Base-by-base conservation (phyloP, 2,888 invertebrate species). In the Maniola hyperantus region DNA sequence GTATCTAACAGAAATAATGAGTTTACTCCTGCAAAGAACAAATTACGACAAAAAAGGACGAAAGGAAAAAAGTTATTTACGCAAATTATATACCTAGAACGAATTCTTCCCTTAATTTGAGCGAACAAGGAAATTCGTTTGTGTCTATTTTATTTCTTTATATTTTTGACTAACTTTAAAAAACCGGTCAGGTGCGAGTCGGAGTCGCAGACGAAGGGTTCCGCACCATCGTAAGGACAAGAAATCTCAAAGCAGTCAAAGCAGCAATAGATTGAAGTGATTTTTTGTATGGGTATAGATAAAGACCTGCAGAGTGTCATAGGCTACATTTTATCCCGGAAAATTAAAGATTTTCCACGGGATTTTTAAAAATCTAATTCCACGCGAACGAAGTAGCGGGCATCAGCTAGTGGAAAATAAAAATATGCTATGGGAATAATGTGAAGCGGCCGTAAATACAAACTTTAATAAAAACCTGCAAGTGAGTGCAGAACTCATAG, bases 11-110 rank as follows among this genome's bases (percentile, higher is more conserved):
- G 53, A 53, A 53, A 53, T 53, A 53, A 53, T 53, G 53, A 53
- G 34, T 53, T 15, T 46, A 34, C 26, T 53, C n/a, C 34, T 34
- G 54, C n/a, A 2, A n/a, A 6, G 34, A 15, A 34, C 34, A 54
- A 34, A 54, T 54, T 54, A 54, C 15, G 15, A 34, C 34, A 15
- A 36, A 34, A 54, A 54, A 36, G 54, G 48, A 36, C 54, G 15
- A 54, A 36, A 10, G 54, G 15, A 54, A 54, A 51, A 53, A 54
- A 48, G 54, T 54, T 54, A 54, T 54, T 54, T 54, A 34, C 54
- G 8, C 54, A 36, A 54, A 54, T 11, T 54, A 26, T 34, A 54
- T 15, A n/a, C n/a, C n/a, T n/a, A 34, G 54, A 54, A 15, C 2
- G 34, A 34, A 54, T 54, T 54, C n/a, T 34, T 15, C 54, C 34